These are phyloP conservation scores for Teleogryllus occipitalis DNA, from an alignment of 1,140 invertebrate genomes.

Conservation along the genomic window DNA sequence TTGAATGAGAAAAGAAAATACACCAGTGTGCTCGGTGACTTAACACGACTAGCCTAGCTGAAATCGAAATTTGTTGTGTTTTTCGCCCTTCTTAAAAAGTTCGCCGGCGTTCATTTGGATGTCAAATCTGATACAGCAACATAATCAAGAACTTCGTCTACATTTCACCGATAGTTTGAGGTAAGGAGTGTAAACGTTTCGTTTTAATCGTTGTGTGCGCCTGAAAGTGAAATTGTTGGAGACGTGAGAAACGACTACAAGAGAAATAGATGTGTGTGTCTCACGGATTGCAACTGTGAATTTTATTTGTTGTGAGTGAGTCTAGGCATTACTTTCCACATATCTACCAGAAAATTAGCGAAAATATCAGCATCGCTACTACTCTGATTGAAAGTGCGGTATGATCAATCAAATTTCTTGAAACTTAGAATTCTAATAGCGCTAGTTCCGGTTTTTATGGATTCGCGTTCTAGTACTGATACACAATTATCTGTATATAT, in stretches of 20 bases:
- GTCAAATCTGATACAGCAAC: neutral
- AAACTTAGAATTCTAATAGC: no score
- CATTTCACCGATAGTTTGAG: neutral
- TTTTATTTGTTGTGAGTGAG: no score
- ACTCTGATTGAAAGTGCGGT: no score
- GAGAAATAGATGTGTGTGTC: no score
- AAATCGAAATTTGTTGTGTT: neutral
- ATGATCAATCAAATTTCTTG: no score
- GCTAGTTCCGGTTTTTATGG: no score
- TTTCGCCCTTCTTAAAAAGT: neutral
- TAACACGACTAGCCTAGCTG: neutral
- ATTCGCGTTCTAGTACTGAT: no score
- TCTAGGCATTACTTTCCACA: no score
- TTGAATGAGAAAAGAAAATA: slow-evolving; percentile 9
- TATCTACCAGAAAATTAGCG: no score
- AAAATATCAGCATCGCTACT: no score
- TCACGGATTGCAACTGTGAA: no score
- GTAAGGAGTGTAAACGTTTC: neutral
- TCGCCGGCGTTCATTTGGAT: neutral
- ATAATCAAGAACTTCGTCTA: neutral
- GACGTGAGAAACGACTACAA: neutral
- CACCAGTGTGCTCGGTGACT: slow-evolving; percentile 8
- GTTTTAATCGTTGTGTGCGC: neutral
- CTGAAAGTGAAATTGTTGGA: neutral
- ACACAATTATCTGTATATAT: neutral